These are phyloP conservation scores for Coelopa frigida DNA, from an alignment of 1,140 invertebrate genomes.

Conservation along the genomic window DNA sequence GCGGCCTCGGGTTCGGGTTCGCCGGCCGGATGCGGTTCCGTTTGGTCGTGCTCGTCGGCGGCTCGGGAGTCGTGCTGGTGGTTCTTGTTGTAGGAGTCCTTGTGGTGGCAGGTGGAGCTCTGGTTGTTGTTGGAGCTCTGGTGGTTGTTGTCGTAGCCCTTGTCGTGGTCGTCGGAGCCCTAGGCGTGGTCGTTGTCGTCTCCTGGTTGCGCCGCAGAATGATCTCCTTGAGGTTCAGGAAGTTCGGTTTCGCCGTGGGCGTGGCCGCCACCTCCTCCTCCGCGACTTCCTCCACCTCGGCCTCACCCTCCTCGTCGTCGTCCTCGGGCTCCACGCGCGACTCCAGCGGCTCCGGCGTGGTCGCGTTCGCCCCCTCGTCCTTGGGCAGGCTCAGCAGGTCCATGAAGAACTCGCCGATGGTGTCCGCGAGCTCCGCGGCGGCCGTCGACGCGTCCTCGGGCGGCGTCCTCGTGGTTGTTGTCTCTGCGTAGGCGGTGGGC, in stretches of 20 bases:
- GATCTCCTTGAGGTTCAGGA: slow-evolving; percentile 39
- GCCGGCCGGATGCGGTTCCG: slow-evolving; percentile 22
- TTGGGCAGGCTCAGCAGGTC: slow-evolving; percentile 32
- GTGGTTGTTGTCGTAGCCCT: not conserved
- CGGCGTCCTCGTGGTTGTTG: not conserved
- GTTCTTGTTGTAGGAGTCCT: not conserved
- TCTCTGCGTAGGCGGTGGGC: not conserved
- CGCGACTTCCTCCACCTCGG: not conserved
- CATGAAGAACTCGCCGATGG: slow-evolving; percentile 41
- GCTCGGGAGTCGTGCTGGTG: not conserved
- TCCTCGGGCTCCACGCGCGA: slow-evolving; percentile 28
- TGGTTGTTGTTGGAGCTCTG: slow-evolving; percentile 5
- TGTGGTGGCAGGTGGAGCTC: slow-evolving; percentile 11
- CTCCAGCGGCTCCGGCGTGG: slow-evolving; percentile 19
- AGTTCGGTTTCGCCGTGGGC: slow-evolving; percentile 26
- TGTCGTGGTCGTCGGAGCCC: slow-evolving; percentile 14
- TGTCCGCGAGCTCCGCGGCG: slow-evolving; percentile 33
- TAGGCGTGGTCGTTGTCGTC: slow-evolving; percentile 10
- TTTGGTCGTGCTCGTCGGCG: slow-evolving; percentile 15
- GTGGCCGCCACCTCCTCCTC: not conserved
- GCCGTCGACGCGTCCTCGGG: slow-evolving; percentile 18
- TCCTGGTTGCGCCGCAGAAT: slow-evolving; percentile 31
- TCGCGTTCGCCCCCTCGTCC: slow-evolving; percentile 5
- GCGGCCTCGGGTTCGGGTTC: slow-evolving; percentile 17
- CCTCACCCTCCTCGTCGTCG: slow-evolving; percentile 3